A percentile compares a stretch with the other conserved stretches of the same genome.
Evolutionary conservation across 2,113 vertebrate species (phyloP).

Genomic region (Galemys pyrenaicus): DNA sequence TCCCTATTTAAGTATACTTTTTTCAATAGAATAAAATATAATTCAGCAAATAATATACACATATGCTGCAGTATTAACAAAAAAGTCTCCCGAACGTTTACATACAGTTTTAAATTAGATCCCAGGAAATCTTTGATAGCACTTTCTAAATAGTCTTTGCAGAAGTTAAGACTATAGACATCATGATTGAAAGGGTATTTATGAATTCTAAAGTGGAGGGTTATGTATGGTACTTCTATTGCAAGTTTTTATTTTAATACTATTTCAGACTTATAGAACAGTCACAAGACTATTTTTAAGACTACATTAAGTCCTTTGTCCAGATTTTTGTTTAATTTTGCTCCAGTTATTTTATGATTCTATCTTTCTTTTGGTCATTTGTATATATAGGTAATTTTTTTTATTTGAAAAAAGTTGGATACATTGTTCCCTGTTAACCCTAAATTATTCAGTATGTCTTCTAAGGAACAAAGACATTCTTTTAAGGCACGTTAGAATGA

Average conservation of each 20-base stretch:
- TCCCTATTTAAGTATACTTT: background rate
- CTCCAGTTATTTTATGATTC: background rate
- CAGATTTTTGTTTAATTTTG: background rate
- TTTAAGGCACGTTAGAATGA: background rate
- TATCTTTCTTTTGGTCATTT: background rate
- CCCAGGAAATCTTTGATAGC: background rate
- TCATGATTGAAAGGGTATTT: background rate
- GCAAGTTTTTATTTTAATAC: constrained; percentile 27
- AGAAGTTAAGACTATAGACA: background rate
- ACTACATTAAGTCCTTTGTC: background rate
- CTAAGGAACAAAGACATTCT: constrained; percentile 19
- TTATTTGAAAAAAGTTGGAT: background rate
- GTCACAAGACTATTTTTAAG: constrained; percentile 12
- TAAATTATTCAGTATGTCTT: background rate
- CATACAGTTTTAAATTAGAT: background rate
- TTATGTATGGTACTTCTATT: background rate
- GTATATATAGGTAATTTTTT: background rate
- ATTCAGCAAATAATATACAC: background rate
- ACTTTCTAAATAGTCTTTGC: background rate
- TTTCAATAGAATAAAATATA: constrained; percentile 40
- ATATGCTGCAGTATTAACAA: background rate
- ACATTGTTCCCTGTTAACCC: background rate
- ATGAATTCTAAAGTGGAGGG: background rate
- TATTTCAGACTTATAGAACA: background rate
- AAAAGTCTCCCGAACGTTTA: background rate